These are phyloP conservation scores for Arenaria interpres DNA, from an alignment of 2,113 vertebrate species.

Conservation along the genomic window DNA sequence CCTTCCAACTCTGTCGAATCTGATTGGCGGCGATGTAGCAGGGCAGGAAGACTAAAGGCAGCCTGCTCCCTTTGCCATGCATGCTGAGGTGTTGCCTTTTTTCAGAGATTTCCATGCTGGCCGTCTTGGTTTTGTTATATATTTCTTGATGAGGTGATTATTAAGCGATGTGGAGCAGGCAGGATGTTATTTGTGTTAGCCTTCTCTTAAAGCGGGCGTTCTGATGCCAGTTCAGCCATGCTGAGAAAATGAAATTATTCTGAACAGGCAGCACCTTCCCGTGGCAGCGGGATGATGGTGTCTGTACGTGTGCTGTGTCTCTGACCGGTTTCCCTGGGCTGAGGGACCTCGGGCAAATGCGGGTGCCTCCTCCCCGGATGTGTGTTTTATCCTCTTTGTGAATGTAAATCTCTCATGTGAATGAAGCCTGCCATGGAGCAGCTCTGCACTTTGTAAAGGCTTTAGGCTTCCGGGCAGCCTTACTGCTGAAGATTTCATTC, in stretches of 20 bases:
- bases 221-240: not conserved
- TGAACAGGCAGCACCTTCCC: not conserved
- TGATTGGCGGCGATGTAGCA: accelerated
- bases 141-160: not conserved
- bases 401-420: not conserved
- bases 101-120: not conserved
- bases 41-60: not conserved
- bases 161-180: not conserved
- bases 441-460: not conserved
- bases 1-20: too few relatives aligned
- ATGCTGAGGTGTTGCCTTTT: not conserved
- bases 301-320: not conserved
- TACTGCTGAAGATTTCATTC: not conserved
- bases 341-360: not conserved
- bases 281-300: not conserved
- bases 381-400: not conserved
- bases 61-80: not conserved
- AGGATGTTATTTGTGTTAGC: not conserved
- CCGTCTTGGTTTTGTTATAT: not conserved
- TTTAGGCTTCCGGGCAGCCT: not conserved
- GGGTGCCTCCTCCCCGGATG: not conserved
- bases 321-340: not conserved
- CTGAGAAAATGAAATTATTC: not conserved
- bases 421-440: not conserved
- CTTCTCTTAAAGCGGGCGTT: not conserved